Percentiles rank a stretch among this genome's conserved stretches.
phyloP scores from a whole-genome alignment of 1,140 invertebrate species.

The Batillaria attramentaria region DNA sequence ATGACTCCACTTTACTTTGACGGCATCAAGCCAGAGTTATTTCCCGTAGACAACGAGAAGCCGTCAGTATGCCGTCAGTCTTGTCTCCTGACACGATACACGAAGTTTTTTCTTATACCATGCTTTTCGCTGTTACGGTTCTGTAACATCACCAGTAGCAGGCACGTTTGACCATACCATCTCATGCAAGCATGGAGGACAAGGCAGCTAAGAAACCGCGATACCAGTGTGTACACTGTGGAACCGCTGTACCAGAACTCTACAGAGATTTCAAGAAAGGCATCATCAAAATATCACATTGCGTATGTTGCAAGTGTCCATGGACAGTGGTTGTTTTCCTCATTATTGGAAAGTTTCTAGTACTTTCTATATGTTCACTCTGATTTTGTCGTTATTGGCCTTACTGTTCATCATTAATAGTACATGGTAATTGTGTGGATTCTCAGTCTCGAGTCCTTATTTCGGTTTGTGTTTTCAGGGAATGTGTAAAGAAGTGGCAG shows the following conservation, averaged over 20 bases:
- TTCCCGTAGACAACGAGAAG: too few species aligned
- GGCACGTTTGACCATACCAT: too few species aligned
- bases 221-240: slow-evolving; percentile 58
- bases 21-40: too few species aligned
- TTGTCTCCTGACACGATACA: too few species aligned
- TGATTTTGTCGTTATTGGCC: background rate
- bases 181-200: too few species aligned
- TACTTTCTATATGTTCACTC: background rate
- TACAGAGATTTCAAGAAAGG: slow-evolving; percentile 55
- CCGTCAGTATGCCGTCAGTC: too few species aligned
- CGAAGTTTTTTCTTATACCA: too few species aligned
- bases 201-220: background rate
- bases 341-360: background rate
- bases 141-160: too few species aligned
- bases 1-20: too few species aligned
- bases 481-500: slow-evolving; percentile 81
- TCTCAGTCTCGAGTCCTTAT: slow-evolving; percentile 13
- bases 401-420: background rate
- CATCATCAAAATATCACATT: slow-evolving; percentile 59
- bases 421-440: background rate
- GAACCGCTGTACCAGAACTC: slow-evolving; percentile 41
- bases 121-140: too few species aligned
- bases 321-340: slow-evolving; percentile 29
- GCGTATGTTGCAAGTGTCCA: too few species aligned
- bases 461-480: slow-evolving; percentile 75